Evolutionary conservation across 2,888 invertebrate species (phyloP).

Genomic region (Caenorhabditis wallacei): DNA sequence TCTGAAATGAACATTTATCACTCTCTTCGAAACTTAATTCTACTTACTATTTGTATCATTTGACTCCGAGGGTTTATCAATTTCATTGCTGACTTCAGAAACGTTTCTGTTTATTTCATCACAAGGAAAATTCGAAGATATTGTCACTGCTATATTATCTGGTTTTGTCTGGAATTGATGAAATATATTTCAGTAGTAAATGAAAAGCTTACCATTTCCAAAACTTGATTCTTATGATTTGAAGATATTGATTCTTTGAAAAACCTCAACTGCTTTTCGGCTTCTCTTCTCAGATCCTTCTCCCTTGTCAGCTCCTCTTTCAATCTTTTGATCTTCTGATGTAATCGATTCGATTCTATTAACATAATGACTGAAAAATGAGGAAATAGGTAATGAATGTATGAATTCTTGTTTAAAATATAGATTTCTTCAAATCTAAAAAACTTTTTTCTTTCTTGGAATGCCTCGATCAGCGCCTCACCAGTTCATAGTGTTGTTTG

Average conservation of each 20-base stretch:
- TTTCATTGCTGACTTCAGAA: too few relatives aligned
- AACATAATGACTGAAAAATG: slow-evolving; percentile 6
- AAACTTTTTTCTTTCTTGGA: too few relatives aligned
- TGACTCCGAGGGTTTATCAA: too few relatives aligned
- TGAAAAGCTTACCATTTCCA: slow-evolving; percentile 8
- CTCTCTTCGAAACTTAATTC: not conserved
- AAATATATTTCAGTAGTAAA: not conserved
- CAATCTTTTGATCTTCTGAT: slow-evolving; percentile 30
- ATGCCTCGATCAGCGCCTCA: not conserved
- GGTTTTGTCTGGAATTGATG: slow-evolving; percentile 3
- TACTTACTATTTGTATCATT: too few relatives aligned
- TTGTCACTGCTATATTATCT: not conserved
- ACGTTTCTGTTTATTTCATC: too few relatives aligned
- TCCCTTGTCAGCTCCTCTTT: slow-evolving; percentile 25
- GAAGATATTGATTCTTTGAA: not conserved
- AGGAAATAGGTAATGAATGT: not conserved
- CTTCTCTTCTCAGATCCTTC: slow-evolving; percentile 21
- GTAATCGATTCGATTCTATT: slow-evolving; percentile 24
- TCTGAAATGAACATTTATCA: not conserved
- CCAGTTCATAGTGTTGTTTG: slow-evolving; percentile 5
- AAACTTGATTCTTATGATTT: not conserved
- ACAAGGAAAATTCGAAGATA: too few relatives aligned
- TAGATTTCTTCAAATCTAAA: too few relatives aligned
- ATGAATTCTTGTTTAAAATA: not conserved
- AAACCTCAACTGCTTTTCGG: slow-evolving; percentile 16